Conservation (phyloP, 2,888 invertebrate species). For the Nemapogon koenigi region DNA sequence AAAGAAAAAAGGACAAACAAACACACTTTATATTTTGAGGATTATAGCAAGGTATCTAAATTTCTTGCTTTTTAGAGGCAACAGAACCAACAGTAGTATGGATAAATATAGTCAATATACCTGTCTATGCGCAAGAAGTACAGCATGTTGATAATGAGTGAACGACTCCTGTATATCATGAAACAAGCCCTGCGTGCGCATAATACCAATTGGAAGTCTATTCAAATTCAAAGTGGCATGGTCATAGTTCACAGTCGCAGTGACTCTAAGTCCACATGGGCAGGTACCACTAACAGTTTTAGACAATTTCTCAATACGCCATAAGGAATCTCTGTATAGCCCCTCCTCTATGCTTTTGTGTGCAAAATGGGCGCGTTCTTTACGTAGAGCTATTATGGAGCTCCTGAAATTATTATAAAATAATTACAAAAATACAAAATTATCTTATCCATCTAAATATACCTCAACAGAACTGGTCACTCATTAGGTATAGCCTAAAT, state of each 20-base stretch:
- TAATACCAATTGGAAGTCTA: slow-evolving; percentile 33
- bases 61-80: too few relatives aligned
- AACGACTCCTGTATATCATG: slow-evolving; percentile 45
- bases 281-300: slow-evolving; percentile 28
- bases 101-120: too few relatives aligned
- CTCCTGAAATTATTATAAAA: slow-evolving; percentile 24
- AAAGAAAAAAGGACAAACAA: too few relatives aligned
- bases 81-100: too few relatives aligned
- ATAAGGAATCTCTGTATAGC: slow-evolving; percentile 29
- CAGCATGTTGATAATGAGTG: slow-evolving; percentile 46
- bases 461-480: too few relatives aligned
- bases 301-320: slow-evolving; percentile 36
- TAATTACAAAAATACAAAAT: neutral
- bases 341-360: slow-evolving; percentile 35
- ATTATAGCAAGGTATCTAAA: too few relatives aligned
- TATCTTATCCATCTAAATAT: too few relatives aligned
- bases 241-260: slow-evolving; percentile 30
- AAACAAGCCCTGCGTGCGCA: slow-evolving; percentile 35
- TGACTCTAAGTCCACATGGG: slow-evolving; percentile 30
- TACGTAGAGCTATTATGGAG: slow-evolving; percentile 40
- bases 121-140: slow-evolving; percentile 43
- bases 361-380: slow-evolving; percentile 30
- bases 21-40: too few relatives aligned
- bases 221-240: slow-evolving; percentile 36
- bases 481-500: too few relatives aligned